Evolutionary conservation across 2,113 vertebrate species (phyloP), one percentile per base, ranked within the genome.

Genomic region (Ceyx cyanopectus): DNA sequence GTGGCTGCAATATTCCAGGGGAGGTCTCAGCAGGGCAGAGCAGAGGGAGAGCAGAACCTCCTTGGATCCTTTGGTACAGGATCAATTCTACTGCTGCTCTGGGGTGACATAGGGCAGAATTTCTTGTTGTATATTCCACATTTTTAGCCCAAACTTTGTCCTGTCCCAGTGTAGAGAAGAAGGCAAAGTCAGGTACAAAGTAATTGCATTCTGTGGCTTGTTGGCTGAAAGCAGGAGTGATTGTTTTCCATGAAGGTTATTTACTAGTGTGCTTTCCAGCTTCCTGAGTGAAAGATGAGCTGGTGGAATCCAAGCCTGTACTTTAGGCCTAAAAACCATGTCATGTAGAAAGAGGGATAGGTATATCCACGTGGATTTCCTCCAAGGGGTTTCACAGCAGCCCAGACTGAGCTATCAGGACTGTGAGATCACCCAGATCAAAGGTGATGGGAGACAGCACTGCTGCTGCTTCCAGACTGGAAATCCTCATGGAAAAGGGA

Each of bases 201-300:
- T 58, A 57, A 87, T 78, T 81, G 37, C 19, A 50, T 70, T 81
- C 48, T 85, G 14, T 45, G 22, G 32, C 53, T 87, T 74, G 29
- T 69, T 78, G 66, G 80, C 63, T 53, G 50, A 54, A 78, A 85
- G 56, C 24, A 51, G 63, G 69, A 81, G 43, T 1, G 6, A 50
- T 78, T 89, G 34, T 34, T 81, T 87, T 85, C 87, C 61, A 54
- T 54, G 24, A 54, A 16, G 48, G 51, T 84, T 81, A 51, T 84
- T 81, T 89, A 53, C 68, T 83, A 84, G 51, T 3, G 2, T 66
- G 73, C 50, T 92, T 91, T 78, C 78, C 40, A 51, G 12, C 57
- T 67, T 74, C 80, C 46, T 67, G 78, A 87, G 57, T 75, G 77
- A 84, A 78, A 87, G 87, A 86, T 74, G 92, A 86, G 51, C 43